These are phyloP conservation scores for Laothoe populi DNA, from an alignment of 2,888 invertebrate genomes.

Conservation along the genomic window DNA sequence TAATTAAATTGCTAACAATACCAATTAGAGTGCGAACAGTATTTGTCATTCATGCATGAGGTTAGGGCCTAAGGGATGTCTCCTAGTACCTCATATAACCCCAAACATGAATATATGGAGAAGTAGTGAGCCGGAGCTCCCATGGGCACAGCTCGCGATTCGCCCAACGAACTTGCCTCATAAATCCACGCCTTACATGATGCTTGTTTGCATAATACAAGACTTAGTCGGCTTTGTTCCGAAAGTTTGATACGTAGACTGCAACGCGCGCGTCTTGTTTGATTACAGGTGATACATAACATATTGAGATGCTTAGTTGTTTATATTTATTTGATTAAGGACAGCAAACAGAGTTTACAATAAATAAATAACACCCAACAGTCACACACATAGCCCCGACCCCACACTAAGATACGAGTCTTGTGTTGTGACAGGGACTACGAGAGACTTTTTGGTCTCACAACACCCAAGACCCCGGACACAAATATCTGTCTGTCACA, in stretches of 20 bases:
- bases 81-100: constrained; percentile 46
- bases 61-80: constrained; percentile 37
- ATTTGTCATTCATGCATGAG: constrained; percentile 36
- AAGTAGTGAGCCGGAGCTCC: constrained; percentile 63
- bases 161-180: constrained; percentile 79
- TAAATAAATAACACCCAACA: no score
- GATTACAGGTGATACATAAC: constrained; percentile 9
- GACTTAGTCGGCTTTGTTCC: constrained; percentile 79
- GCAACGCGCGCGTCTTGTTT: constrained; percentile 20
- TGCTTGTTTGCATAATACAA: constrained; percentile 84
- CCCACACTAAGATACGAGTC: no score
- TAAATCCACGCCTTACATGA: constrained; percentile 83
- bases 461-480: no score
- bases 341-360: no score
- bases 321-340: no score
- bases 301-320: no score
- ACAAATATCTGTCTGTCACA: no score
- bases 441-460: no score
- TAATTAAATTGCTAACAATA: background rate
- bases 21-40: constrained; percentile 27
- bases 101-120: constrained; percentile 79
- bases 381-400: no score
- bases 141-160: constrained; percentile 66
- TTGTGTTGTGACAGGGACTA: no score
- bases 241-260: constrained; percentile 70